Evolutionary conservation across 2,797 vertebrate genomes (phyloP).

Genomic region (Gila robusta): DNA sequence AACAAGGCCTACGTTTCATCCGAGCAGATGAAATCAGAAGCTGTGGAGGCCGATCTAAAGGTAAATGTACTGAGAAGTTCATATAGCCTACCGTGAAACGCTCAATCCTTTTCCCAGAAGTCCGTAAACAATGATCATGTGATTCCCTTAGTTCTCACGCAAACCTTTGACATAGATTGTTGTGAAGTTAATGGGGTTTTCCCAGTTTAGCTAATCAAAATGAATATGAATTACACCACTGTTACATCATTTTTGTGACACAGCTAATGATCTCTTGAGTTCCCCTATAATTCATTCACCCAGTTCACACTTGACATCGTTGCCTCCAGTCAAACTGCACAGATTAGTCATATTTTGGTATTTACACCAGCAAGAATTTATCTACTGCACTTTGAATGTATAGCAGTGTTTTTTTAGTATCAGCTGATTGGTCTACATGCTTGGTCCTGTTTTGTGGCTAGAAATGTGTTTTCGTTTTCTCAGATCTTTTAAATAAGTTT

Average conservation of each 20-base stretch:
- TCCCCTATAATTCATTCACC: slow-evolving; percentile 32
- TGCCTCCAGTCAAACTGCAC: slow-evolving; percentile 3
- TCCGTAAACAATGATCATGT: not conserved
- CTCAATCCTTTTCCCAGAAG: not conserved
- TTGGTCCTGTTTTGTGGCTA: not conserved
- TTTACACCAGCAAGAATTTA: not conserved
- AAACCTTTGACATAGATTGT: not conserved
- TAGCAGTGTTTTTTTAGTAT: not conserved
- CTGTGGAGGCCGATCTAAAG: slow-evolving; percentile 1
- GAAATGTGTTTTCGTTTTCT: not conserved
- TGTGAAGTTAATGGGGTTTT: slow-evolving; percentile 22
- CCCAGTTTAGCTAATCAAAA: not conserved
- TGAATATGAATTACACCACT: slow-evolving; percentile 17
- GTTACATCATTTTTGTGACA: slow-evolving; percentile 2
- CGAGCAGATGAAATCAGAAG: slow-evolving; percentile 27
- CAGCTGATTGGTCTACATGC: not conserved
- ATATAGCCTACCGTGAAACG: not conserved
- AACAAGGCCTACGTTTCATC: slow-evolving; percentile 54
- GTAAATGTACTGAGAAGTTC: slow-evolving; percentile 19
- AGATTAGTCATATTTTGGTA: not conserved
- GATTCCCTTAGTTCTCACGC: not conserved
- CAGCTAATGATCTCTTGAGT: slow-evolving; percentile 29
- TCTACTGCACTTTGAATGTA: not conserved
- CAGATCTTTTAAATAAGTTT: not conserved
- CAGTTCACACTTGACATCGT: not conserved